Evolutionary conservation across 2,113 vertebrate genomes (phyloP), one percentile per base, ranked within the genome.

Genomic region (Proteles cristata): DNA sequence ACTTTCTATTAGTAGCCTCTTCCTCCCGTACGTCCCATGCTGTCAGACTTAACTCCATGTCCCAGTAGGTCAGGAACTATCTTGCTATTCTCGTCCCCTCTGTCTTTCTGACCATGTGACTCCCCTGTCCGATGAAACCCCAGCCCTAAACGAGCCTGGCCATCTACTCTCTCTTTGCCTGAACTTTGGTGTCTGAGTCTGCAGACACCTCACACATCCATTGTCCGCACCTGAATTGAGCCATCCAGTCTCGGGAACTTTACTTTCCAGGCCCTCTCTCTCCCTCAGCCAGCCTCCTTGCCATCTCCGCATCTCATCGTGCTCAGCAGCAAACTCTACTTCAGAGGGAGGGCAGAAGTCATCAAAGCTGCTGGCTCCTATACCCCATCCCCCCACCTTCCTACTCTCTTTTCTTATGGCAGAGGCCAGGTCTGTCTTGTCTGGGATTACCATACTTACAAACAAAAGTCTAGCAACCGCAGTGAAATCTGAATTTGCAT

Each of bases 31-130:
- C 63, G 45, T 58, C 7, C 48, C 2, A 26, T 28, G 25, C 7
- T 0, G 17, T 74, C 35, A 65, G n/a, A 1, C 11, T 26, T 28
- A 21, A 63, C 43, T 48, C 77, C 53, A 33, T 8, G 71, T 55
- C 25, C 35, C 68, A 7, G 19, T 76, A 19, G 23, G 87, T 80
- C 5, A 21, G 1, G 33, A 53, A 63, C 53, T 50, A 14, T 85
- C 50, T 90, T 68, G 28, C 55, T 76, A 1, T 4, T 43, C 8
- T 48, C 14, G 33, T 81, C 4, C 4, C 53, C 55, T 85, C 61
- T 50, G 43, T 11, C 25, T 87, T 95, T 88, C 61, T 88, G 92
- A 53, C 26, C 50, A 88, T 79, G 80, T 88, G 73, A 76, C 84
- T 31, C 11, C 28, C 5, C 5, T 23, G 43, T 65, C 31, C 23